These are phyloP conservation scores for Sander vitreus DNA, from an alignment of 2,113 vertebrate genomes.

Conservation along the genomic window DNA sequence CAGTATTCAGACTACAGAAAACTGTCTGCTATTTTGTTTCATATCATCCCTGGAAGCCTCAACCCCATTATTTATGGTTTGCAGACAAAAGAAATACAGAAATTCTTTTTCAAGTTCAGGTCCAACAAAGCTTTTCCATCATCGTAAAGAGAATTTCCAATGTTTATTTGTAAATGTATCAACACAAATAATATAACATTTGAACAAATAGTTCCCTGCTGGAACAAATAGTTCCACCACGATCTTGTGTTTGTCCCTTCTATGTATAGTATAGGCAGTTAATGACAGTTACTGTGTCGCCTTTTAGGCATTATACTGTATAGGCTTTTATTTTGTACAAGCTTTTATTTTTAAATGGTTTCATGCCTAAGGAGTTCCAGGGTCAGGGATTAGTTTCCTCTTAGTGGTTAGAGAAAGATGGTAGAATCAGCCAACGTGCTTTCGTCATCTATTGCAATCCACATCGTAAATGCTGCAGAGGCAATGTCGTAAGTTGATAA, in stretches of 20 bases:
- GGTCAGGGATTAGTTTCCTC: too few species aligned
- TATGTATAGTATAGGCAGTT: too few species aligned
- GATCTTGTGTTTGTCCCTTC: too few species aligned
- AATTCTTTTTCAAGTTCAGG: constrained; percentile 2
- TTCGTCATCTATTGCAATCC: too few species aligned
- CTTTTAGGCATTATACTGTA: too few species aligned
- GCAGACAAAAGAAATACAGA: constrained; percentile 65
- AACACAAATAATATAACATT: not conserved
- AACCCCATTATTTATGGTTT: constrained; percentile 75
- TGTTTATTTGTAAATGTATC: not conserved
- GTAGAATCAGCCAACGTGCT: too few species aligned
- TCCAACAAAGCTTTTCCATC: not conserved
- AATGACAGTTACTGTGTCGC: not conserved
- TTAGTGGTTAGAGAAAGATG: too few species aligned
- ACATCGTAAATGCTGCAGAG: too few species aligned
- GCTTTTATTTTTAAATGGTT: too few species aligned
- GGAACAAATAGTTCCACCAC: not conserved
- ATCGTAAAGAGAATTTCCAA: not conserved
- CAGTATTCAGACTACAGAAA: constrained; percentile 61
- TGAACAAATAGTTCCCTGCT: not conserved
- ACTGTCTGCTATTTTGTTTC: constrained; percentile 44
- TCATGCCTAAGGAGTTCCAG: too few species aligned
- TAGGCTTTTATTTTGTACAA: too few species aligned
- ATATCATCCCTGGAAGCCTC: constrained; percentile 62
- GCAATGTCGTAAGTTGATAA: too few species aligned